These are phyloP conservation scores for Hydropotes inermis DNA, from an alignment of 2,113 vertebrate genomes.

Conservation along the genomic window DNA sequence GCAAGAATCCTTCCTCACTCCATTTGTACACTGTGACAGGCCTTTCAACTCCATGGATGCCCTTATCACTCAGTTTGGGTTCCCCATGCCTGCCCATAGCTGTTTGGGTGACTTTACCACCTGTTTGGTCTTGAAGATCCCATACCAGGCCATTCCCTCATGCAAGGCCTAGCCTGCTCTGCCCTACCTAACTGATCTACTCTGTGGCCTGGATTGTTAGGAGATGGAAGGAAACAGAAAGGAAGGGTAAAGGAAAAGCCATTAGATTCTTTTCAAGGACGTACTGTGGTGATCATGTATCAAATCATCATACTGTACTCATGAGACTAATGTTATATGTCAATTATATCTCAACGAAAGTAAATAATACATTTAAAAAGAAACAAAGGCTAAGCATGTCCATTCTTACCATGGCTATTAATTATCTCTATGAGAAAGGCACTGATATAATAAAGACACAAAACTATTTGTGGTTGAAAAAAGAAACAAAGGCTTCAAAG, in stretches of 20 bases:
- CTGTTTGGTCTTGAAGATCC: background rate
- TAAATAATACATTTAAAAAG: background rate
- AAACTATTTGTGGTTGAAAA: background rate
- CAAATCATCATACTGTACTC: background rate
- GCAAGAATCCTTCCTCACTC: background rate
- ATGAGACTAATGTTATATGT: background rate
- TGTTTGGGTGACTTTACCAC: background rate
- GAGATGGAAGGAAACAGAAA: background rate
- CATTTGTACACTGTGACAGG: background rate
- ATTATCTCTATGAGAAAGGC: background rate
- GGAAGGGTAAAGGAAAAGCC: background rate
- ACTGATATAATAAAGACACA: background rate
- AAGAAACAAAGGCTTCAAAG: background rate
- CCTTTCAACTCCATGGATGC: background rate
- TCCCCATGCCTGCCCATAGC: background rate
- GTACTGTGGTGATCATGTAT: background rate
- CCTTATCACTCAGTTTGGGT: background rate
- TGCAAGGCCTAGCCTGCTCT: no score
- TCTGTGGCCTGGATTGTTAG: background rate
- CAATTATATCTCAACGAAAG: background rate
- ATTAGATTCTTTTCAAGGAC: background rate
- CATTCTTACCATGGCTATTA: background rate
- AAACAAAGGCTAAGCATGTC: background rate
- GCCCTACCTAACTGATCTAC: background rate
- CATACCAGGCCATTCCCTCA: background rate